Conservation (phyloP, 2,888 invertebrate species). For the Pammene aurita region DNA sequence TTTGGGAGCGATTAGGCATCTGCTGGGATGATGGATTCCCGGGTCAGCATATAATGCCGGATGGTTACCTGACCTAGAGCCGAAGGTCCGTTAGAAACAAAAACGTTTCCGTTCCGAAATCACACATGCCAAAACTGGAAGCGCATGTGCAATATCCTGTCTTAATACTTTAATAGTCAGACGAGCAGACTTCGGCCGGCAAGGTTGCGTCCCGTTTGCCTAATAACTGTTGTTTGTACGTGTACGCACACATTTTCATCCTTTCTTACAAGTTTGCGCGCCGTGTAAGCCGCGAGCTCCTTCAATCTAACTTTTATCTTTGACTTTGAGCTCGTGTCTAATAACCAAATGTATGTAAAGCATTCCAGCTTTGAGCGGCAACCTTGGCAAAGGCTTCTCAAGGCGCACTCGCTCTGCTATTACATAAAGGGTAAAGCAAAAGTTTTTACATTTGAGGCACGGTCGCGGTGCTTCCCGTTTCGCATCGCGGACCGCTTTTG, state of each 20-base stretch:
- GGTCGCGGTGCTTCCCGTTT: slow-evolving; percentile 69
- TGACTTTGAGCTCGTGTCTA: slow-evolving; percentile 58
- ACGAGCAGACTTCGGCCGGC: slow-evolving; percentile 53
- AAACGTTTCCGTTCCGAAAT: slow-evolving; percentile 68
- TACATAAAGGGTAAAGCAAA: slow-evolving; percentile 77
- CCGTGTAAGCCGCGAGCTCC: slow-evolving; percentile 41
- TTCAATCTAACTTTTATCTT: slow-evolving; percentile 56
- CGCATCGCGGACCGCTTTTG: slow-evolving; percentile 76
- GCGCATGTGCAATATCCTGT: slow-evolving; percentile 70
- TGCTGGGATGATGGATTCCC: slow-evolving; percentile 49
- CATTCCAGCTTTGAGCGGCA: slow-evolving; percentile 76
- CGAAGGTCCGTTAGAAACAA: slow-evolving; percentile 69
- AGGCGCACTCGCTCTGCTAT: slow-evolving; percentile 62
- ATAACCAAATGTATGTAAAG: slow-evolving; percentile 73
- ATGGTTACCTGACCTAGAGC: slow-evolving; percentile 69
- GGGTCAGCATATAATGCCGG: slow-evolving; percentile 50
- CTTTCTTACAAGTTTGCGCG: slow-evolving; percentile 19
- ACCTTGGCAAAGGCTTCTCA: slow-evolving; percentile 76
- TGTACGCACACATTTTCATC: slow-evolving; percentile 42
- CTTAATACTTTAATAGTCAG: slow-evolving; percentile 60
- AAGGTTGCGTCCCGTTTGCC: slow-evolving; percentile 56
- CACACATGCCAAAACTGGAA: slow-evolving; percentile 67
- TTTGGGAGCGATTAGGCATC: slow-evolving; percentile 63
- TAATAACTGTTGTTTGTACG: slow-evolving; percentile 47
- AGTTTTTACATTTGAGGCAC: slow-evolving; percentile 79